Evolutionary conservation across 2,113 vertebrate species (phyloP).

Genomic region (Pitta sordida): DNA sequence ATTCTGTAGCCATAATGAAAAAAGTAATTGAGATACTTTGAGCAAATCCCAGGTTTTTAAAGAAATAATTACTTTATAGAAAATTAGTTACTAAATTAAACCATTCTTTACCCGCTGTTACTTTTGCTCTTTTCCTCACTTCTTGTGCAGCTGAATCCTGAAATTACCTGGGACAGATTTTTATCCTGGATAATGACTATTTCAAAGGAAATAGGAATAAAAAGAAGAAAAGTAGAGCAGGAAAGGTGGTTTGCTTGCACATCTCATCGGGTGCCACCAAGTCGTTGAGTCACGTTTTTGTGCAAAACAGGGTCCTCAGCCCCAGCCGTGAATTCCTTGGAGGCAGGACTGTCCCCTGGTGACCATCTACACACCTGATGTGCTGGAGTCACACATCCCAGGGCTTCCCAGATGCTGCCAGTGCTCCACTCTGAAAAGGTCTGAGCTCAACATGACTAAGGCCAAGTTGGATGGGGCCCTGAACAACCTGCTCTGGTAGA

Average conservation of each 20-base stretch:
- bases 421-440: fast-evolving
- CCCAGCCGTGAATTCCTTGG: fast-evolving
- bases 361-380: fast-evolving
- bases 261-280: fast-evolving
- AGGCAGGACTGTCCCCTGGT: neutral
- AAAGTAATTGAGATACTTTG: constrained; percentile 16
- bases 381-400: fast-evolving
- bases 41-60: constrained; percentile 22
- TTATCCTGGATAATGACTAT: neutral
- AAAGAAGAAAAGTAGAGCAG: neutral
- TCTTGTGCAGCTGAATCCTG: neutral
- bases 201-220: neutral
- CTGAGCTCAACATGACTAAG: neutral
- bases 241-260: neutral
- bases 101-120: neutral
- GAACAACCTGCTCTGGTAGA: neutral
- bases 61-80: constrained; percentile 51
- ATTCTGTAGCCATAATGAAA: constrained; percentile 35
- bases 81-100: constrained; percentile 43
- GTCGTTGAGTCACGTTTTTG: neutral
- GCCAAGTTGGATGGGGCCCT: neutral
- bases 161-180: neutral
- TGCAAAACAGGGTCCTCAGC: neutral
- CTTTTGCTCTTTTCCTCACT: neutral
- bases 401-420: neutral